Evolutionary conservation across 2,888 invertebrate species (phyloP), one percentile per base, ranked within the genome.

Genomic region (Margaritifera margaritifera): DNA sequence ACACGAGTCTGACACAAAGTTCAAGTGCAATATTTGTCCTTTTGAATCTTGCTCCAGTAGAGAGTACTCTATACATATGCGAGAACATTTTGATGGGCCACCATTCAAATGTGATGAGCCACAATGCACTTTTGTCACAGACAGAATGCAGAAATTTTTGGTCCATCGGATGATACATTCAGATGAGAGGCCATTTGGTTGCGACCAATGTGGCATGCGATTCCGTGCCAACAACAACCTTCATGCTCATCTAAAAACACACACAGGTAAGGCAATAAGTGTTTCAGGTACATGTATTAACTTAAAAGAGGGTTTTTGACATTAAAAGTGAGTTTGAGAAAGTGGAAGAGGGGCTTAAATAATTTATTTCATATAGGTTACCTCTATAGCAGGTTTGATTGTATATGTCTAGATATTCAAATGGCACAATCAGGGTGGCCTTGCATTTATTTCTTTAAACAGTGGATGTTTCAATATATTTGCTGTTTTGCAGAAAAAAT

Each of bases 31-130:
- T 53, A 87, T 93, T 63, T 93, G 93, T 87, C 91, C 91, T n/a
- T 93, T 92, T 87, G 92, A 92, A 60, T 92, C 92, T 80, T 92
- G 92, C 76, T 93, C 92, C 90, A 93, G 93, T 81, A 91, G 92
- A 52, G 92, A 92, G 79, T 93, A 92, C 87, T 91, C 92, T 76
- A 90, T 90, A 72, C 93, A 93, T 82, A 92, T 93, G 92, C 92
- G 92, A 80, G 65, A 77, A 22, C 91, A 91, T 87, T 93, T 92
- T 84, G 88, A 90, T 62, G 93, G 93, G 24, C 93, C 93, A n/a
- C 93, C 93, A n/a, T 93, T 91, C 84, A 90, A 91, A 78, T 93
- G 93, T 87, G 93, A 93, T 79, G 62, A 74, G n/a, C 77, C 77
- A 4, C 90, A 90, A 66, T 93, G 93, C 91, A 89, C 88, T n/a